Percentiles rank a stretch among this genome's conserved stretches.
Conservation (phyloP, 2,113 vertebrate species). For the Oreocharis arfaki region DNA sequence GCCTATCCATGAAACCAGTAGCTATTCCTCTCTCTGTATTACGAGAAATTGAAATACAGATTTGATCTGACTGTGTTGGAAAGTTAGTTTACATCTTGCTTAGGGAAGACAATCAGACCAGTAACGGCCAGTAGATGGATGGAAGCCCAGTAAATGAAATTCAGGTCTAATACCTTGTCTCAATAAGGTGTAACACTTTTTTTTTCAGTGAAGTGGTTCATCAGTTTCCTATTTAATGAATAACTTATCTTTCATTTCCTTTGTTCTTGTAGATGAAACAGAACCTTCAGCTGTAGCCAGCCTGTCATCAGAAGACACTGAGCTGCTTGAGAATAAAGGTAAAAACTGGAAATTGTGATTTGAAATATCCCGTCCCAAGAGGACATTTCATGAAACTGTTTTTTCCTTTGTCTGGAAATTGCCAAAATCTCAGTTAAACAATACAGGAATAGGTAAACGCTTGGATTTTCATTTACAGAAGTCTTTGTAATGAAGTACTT, state of each 20-base stretch:
- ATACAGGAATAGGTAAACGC: background rate
- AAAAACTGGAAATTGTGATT: constrained; percentile 10
- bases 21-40: background rate
- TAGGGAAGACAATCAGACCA: background rate
- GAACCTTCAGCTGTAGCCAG: background rate
- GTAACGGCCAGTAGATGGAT: background rate
- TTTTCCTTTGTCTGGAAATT: constrained; percentile 9
- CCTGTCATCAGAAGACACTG: constrained; percentile 14
- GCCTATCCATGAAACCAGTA: background rate
- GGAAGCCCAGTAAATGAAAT: background rate
- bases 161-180: background rate
- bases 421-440: background rate
- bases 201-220: background rate
- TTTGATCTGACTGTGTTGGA: background rate
- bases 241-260: constrained; percentile 33
- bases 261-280: constrained; percentile 41
- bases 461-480: constrained; percentile 1
- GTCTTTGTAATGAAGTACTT: background rate
- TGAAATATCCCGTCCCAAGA: background rate
- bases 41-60: background rate
- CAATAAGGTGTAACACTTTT: background rate
- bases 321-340: constrained; percentile 66
- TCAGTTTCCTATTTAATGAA: background rate
- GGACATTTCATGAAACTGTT: background rate
- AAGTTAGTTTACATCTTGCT: background rate